Conservation (phyloP, 1,140 invertebrate species). For the Pogonognathellus flavescens region DNA sequence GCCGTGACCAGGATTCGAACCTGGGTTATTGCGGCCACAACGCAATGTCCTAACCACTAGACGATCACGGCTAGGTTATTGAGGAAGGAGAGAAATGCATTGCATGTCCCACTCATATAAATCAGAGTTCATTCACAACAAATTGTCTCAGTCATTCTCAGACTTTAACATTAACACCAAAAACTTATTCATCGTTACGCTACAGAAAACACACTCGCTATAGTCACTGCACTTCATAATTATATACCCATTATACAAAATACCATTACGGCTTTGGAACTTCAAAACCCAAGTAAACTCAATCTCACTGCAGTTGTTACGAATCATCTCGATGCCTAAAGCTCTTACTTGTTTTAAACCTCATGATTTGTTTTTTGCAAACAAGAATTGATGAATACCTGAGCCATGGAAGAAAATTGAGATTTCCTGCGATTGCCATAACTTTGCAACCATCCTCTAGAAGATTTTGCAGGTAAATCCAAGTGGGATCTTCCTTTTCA, state of each 20-base stretch:
- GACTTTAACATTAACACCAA: not conserved
- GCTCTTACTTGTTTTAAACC: too few relatives aligned
- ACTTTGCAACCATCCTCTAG: slow-evolving; percentile 85
- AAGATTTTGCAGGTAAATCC: slow-evolving; percentile 80
- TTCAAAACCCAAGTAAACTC: too few relatives aligned
- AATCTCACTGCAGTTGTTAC: too few relatives aligned
- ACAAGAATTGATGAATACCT: slow-evolving; percentile 71
- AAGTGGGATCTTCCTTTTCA: slow-evolving; percentile 77
- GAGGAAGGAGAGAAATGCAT: not conserved
- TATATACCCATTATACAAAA: not conserved
- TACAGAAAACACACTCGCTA: not conserved
- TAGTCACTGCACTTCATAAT: too few relatives aligned
- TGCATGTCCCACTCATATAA: not conserved
- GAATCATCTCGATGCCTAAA: too few relatives aligned
- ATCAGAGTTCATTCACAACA: not conserved
- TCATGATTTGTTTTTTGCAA: too few relatives aligned
- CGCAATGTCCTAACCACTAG: slow-evolving; percentile 93
- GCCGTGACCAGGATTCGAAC: slow-evolving; percentile 95
- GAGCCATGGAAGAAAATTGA: slow-evolving; percentile 87
- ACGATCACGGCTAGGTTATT: slow-evolving; percentile 80
- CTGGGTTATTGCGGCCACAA: slow-evolving; percentile 93
- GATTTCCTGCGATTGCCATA: slow-evolving; percentile 80
- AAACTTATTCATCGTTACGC: not conserved
- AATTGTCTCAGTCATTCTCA: not conserved
- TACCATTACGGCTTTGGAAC: not conserved